A percentile compares a stretch with the other conserved stretches of the same genome.
phyloP scores from a whole-genome alignment of 2,797 vertebrate genomes.

The Sebastolobus altivelis region DNA sequence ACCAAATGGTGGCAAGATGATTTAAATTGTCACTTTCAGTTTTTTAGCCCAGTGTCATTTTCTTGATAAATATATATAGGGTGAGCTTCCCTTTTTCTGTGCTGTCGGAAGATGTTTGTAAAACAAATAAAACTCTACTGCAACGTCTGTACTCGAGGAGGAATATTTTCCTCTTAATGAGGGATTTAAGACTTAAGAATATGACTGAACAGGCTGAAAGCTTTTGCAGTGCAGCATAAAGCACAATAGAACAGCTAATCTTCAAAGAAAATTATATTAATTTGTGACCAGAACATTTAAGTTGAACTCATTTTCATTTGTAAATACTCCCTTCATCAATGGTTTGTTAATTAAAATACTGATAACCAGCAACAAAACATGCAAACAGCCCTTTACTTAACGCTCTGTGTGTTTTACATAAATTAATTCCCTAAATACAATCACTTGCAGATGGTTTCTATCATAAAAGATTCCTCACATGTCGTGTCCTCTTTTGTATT shows the following conservation, averaged over 20 bases:
- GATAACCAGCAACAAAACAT: slow-evolving; percentile 1
- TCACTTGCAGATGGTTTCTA: slow-evolving; percentile 6
- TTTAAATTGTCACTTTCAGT: neutral
- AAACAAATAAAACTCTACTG: neutral
- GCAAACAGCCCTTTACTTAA: neutral
- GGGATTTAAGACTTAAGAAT: slow-evolving; percentile 6
- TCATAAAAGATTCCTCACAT: neutral
- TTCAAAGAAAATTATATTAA: neutral
- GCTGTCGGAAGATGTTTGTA: neutral
- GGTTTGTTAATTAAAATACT: slow-evolving; percentile 1
- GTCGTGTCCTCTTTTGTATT: slow-evolving; percentile 34
- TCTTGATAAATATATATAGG: neutral
- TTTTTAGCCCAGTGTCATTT: neutral
- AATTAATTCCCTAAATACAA: slow-evolving; percentile 11
- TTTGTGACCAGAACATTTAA: neutral
- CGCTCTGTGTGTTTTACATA: neutral
- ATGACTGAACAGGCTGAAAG: neutral
- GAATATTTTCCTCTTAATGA: neutral
- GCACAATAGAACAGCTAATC: neutral
- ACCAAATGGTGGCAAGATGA: neutral
- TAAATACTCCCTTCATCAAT: neutral
- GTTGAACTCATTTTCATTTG: neutral
- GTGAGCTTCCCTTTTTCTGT: neutral
- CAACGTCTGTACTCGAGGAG: neutral
- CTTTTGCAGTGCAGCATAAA: neutral